Conservation (phyloP, 2,113 vertebrate genomes). For the Caranx ignobilis region DNA sequence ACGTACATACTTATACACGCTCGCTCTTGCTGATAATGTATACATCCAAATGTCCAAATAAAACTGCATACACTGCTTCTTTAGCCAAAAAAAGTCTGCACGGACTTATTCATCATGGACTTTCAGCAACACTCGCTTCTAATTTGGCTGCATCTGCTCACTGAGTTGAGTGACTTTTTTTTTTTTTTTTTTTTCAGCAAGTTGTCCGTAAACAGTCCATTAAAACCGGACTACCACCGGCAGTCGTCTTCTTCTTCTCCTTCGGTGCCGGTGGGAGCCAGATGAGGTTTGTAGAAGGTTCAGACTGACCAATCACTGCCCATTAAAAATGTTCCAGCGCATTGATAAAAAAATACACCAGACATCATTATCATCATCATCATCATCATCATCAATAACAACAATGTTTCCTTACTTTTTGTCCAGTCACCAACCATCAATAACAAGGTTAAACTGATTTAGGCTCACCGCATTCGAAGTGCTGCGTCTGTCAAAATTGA, state of each 20-base stretch:
- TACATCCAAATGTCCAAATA: conserved; percentile 77
- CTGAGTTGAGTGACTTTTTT: conserved; percentile 20
- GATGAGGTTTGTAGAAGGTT: conserved; percentile 71
- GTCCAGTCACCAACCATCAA: conserved; percentile 31
- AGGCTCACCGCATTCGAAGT: conserved; percentile 40
- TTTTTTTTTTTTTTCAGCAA: conserved; percentile 40
- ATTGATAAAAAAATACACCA: conserved; percentile 43
- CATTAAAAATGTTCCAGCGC: conserved; percentile 29
- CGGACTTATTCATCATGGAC: conserved; percentile 18
- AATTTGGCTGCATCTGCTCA: conserved; percentile 67
- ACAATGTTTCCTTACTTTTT: conserved; percentile 16
- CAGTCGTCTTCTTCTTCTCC: conserved; percentile 18
- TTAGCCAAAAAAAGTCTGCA: conserved; percentile 36
- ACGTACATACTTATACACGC: too few species aligned
- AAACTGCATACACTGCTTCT: conserved; percentile 69
- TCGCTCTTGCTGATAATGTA: conserved; percentile 54
- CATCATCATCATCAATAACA: too few species aligned
- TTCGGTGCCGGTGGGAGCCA: conserved; percentile 31
- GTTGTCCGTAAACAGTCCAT: conserved; percentile 68
- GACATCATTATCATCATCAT: neutral
- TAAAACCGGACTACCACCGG: conserved; percentile 42
- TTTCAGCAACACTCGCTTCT: conserved; percentile 34
- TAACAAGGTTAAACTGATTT: conserved; percentile 39
- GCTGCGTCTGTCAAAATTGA: conserved; percentile 63
- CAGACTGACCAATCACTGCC: conserved; percentile 43